Conservation (phyloP, 2,113 vertebrate genomes). For the Apistogramma diplotaenia region DNA sequence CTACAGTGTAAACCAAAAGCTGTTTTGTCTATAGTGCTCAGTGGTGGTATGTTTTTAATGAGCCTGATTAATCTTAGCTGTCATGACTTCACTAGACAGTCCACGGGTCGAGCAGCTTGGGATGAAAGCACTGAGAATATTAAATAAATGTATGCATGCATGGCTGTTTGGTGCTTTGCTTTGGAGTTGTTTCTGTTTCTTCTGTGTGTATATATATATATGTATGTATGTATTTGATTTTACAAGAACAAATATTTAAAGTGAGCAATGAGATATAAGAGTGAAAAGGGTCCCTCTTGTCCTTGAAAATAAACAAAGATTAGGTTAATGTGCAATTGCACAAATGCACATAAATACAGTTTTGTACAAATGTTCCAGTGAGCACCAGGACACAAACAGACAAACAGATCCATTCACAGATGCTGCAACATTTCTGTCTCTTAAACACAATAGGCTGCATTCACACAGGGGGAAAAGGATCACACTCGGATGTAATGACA, state of each 20-base stretch:
- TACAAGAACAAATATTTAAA: slow-evolving; percentile 65
- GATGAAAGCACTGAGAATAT: slow-evolving; percentile 66
- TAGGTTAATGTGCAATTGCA: slow-evolving; percentile 2
- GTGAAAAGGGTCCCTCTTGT: slow-evolving; percentile 25
- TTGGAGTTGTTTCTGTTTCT: slow-evolving; percentile 49
- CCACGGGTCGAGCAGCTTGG: slow-evolving; percentile 39
- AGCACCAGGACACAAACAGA: not conserved
- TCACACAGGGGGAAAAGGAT: not conserved
- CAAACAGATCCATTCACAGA: not conserved
- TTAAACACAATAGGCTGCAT: not conserved
- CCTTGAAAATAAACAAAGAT: slow-evolving; percentile 29
- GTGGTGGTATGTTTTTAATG: slow-evolving; percentile 41
- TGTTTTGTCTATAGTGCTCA: slow-evolving; percentile 39
- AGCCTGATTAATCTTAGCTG: slow-evolving; percentile 61
- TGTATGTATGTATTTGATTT: slow-evolving; percentile 35
- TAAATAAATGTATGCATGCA: slow-evolving; percentile 55
- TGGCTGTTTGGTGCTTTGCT: slow-evolving; percentile 36
- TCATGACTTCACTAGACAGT: slow-evolving; percentile 50
- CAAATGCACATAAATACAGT: not conserved
- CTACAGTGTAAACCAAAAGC: not conserved
- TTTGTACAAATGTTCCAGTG: not conserved
- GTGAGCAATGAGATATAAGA: slow-evolving; percentile 40
- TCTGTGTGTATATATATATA: slow-evolving; percentile 15
- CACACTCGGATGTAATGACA: not conserved
- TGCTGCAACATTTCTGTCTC: not conserved